Evolutionary conservation across 1,140 invertebrate species (phyloP).

Genomic region (Armadillidium nasatum): DNA sequence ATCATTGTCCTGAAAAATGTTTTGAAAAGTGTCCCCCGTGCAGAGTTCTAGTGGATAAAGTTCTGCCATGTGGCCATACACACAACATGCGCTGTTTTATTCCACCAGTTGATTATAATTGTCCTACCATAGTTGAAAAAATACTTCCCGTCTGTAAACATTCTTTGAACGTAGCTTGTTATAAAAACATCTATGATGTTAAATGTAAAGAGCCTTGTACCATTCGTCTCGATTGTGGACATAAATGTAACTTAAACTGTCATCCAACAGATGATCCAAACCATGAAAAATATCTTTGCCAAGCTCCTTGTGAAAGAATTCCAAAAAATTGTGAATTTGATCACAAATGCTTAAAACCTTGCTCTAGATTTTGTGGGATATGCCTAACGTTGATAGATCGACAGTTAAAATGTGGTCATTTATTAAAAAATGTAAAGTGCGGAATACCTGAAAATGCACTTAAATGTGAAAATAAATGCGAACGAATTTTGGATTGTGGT

Average conservation of each 20-base stretch:
- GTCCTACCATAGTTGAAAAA: conserved; percentile 17
- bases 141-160: conserved; percentile 7
- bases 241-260: conserved; percentile 30
- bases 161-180: conserved; percentile 2
- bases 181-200: background rate
- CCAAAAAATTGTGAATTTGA: background rate
- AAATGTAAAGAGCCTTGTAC: conserved; percentile 8
- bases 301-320: background rate
- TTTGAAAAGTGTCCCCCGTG: conserved; percentile 10
- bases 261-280: conserved; percentile 27
- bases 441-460: background rate
- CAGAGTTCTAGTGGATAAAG: conserved; percentile 25
- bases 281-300: conserved; percentile 34
- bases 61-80: conserved; percentile 35
- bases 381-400: background rate
- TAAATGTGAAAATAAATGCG: conserved; percentile 18
- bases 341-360: background rate
- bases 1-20: conserved; percentile 21
- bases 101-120: background rate
- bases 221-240: conserved; percentile 37
- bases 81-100: conserved; percentile 31
- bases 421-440: background rate
- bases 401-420: conserved; percentile 12
- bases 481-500: conserved; percentile 34
- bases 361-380: background rate